Percentiles rank a stretch among this genome's conserved stretches.
These are phyloP conservation scores for Hippocampus abdominalis DNA, from an alignment of 2,113 vertebrate genomes.

Conservation along the genomic window DNA sequence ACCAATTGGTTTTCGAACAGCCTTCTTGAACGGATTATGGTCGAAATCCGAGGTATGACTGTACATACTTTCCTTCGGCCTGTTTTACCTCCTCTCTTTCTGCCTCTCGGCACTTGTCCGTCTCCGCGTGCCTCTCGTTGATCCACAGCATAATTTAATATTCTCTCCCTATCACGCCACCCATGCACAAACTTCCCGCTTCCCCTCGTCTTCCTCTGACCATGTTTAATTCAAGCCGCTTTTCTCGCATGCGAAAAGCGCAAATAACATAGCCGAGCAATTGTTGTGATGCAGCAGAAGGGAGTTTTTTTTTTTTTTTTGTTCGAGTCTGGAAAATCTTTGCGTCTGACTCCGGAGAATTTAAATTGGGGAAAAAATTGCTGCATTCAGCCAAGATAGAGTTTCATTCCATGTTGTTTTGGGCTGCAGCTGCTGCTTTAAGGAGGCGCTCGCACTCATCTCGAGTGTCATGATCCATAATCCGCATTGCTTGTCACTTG, in stretches of 20 bases:
- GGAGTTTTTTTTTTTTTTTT: constrained; percentile 33
- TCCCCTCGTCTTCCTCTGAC: constrained; percentile 19
- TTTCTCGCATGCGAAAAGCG: constrained; percentile 18
- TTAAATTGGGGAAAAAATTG: constrained; percentile 25
- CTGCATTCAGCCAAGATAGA: constrained; percentile 56
- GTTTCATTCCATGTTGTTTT: constrained; percentile 37
- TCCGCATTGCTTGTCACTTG: constrained; percentile 41
- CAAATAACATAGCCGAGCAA: too few species aligned
- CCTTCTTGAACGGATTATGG: too few species aligned
- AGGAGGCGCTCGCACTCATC: constrained; percentile 8
- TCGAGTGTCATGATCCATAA: constrained; percentile 40
- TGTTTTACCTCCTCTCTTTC: too few species aligned
- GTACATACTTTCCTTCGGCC: too few species aligned
- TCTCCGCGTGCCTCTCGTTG: too few species aligned
- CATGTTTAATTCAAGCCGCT: constrained; percentile 57
- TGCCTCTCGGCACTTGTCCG: too few species aligned
- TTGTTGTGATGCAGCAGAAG: constrained; percentile 11
- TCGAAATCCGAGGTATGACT: too few species aligned
- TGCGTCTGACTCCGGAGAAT: constrained; percentile 17
- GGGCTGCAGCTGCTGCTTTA: constrained; percentile 6
- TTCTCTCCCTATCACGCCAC: too few species aligned
- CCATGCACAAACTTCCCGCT: too few species aligned
- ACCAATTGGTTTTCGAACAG: too few species aligned
- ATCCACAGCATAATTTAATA: too few species aligned
- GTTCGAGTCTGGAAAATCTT: constrained; percentile 41